Percentiles rank a stretch among this genome's conserved stretches.
Conservation (phyloP, 2,888 invertebrate genomes). For the Coenonympha arcania region DNA sequence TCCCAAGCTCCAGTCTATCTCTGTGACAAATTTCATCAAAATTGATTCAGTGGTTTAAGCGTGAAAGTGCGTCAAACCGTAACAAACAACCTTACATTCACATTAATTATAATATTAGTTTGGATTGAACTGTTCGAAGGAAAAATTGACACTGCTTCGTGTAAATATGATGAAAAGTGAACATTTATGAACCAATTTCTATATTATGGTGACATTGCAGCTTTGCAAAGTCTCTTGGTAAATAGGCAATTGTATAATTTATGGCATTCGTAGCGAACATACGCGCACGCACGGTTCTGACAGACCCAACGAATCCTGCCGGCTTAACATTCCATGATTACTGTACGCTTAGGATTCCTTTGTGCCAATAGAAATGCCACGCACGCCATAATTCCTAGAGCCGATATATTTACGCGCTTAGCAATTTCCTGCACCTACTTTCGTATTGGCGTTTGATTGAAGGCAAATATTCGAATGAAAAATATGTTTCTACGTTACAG, state of each 20-base stretch:
- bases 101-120: too few relatives aligned
- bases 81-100: too few relatives aligned
- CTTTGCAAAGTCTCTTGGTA: conserved; percentile 28
- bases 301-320: conserved; percentile 37
- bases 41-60: too few relatives aligned
- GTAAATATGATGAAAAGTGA: too few relatives aligned
- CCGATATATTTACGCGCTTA: conserved; percentile 50
- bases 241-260: conserved; percentile 36
- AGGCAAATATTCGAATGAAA: neutral
- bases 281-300: conserved; percentile 28
- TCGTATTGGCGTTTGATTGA: neutral
- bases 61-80: too few relatives aligned
- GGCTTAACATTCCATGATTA: conserved; percentile 46
- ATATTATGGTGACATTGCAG: conserved; percentile 12
- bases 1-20: too few relatives aligned
- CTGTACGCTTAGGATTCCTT: conserved; percentile 58
- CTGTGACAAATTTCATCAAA: too few relatives aligned
- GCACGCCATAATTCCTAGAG: conserved; percentile 39
- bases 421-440: conserved; percentile 48
- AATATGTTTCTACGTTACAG: too few relatives aligned
- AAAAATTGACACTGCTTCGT: too few relatives aligned
- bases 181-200: conserved; percentile 20
- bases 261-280: conserved; percentile 31
- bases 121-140: too few relatives aligned
- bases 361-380: conserved; percentile 38